A percentile compares a stretch with the other conserved stretches of the same genome.
Conservation (phyloP, 2,888 invertebrate genomes). For the Drosophila helvetica region DNA sequence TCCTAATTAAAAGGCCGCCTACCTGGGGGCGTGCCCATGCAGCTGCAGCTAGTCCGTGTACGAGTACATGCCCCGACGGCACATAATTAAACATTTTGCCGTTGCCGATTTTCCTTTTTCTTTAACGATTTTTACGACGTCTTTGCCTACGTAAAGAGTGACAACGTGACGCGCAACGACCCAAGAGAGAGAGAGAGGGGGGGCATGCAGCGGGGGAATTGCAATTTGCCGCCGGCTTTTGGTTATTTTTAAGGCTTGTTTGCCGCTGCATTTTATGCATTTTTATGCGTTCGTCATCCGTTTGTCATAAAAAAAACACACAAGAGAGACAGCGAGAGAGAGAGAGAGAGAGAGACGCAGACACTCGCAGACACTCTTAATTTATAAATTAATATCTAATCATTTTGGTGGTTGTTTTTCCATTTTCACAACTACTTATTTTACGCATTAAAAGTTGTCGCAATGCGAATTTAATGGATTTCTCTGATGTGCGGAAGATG, state of each 20-base stretch:
- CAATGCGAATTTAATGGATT: constrained; percentile 69
- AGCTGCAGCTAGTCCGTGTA: constrained; percentile 59
- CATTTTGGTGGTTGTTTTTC: constrained; percentile 54
- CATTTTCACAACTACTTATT: constrained; percentile 45
- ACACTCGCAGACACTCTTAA: constrained; percentile 51
- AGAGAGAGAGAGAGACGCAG: neutral
- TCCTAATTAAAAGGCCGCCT: constrained; percentile 54
- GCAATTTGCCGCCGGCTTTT: constrained; percentile 70
- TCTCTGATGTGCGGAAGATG: constrained; percentile 53
- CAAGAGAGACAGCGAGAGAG: constrained; percentile 22
- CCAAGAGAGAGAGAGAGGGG: constrained; percentile 11
- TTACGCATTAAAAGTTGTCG: constrained; percentile 61
- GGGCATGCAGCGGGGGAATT: constrained; percentile 4
- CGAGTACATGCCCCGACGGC: constrained; percentile 45
- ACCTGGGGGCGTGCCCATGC: constrained; percentile 38
- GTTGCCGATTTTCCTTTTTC: constrained; percentile 31
- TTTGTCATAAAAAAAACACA: constrained; percentile 74
- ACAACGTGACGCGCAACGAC: constrained; percentile 66
- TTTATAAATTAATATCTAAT: constrained; percentile 79
- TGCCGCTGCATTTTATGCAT: constrained; percentile 77
- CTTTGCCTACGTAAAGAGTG: constrained; percentile 71
- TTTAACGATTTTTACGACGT: constrained; percentile 65
- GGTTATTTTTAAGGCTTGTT: constrained; percentile 68
- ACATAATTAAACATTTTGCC: constrained; percentile 73
- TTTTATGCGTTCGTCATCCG: constrained; percentile 80